Percentiles rank a stretch among this genome's conserved stretches.
Evolutionary conservation across 2,888 invertebrate species (phyloP).

Genomic region (Mechanitis messenoides): DNA sequence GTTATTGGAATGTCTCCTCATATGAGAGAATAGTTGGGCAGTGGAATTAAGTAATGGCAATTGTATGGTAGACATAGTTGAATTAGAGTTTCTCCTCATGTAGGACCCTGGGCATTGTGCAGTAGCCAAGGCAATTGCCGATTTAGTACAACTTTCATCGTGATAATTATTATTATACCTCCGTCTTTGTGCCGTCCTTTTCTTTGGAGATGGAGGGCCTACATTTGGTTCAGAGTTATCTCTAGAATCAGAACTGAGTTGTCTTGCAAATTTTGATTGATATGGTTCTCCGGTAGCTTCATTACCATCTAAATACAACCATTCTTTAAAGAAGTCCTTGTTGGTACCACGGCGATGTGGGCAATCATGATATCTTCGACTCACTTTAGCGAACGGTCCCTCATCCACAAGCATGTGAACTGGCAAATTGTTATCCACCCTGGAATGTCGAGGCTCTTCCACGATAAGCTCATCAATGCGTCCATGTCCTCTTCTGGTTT

Average conservation of each 20-base stretch:
- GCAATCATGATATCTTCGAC: conserved; percentile 63
- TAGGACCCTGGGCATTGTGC: conserved; percentile 58
- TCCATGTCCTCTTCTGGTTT: conserved; percentile 50
- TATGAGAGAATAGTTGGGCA: conserved; percentile 69
- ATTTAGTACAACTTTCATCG: conserved; percentile 70
- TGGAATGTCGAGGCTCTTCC: conserved; percentile 52
- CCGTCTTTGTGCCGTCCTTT: conserved; percentile 57
- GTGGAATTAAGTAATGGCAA: conserved; percentile 72
- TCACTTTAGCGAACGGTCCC: conserved; percentile 67
- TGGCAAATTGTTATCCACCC: conserved; percentile 51
- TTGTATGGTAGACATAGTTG: conserved; percentile 79
- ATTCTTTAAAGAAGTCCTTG: conserved; percentile 68
- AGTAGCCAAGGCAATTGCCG: conserved; percentile 67
- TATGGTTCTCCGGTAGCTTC: conserved; percentile 67
- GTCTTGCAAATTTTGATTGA: conserved; percentile 72
- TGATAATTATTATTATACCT: conserved; percentile 65
- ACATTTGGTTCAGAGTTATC: conserved; percentile 72
- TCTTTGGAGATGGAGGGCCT: conserved; percentile 67
- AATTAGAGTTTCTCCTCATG: conserved; percentile 78
- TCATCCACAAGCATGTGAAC: conserved; percentile 64
- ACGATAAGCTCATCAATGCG: conserved; percentile 62
- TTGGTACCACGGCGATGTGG: conserved; percentile 57
- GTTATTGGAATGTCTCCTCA: conserved; percentile 79
- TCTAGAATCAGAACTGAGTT: conserved; percentile 72
- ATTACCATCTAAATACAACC: conserved; percentile 62